A percentile compares a stretch with the other conserved stretches of the same genome.
Conservation (phyloP, 2,113 vertebrate genomes). For the Aegithalos caudatus region DNA sequence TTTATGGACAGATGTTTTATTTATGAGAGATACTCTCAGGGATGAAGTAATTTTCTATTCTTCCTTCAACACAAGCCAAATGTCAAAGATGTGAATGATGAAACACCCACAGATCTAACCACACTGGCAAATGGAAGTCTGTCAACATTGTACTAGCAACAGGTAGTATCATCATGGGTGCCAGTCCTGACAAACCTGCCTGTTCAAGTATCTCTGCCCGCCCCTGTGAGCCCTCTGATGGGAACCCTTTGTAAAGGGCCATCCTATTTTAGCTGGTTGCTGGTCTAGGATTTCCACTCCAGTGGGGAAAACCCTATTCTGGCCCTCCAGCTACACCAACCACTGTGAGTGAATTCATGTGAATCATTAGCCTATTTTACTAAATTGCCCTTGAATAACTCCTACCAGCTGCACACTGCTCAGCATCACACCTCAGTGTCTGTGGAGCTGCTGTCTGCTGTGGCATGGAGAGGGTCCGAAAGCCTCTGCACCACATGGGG, state of each 20-base stretch:
- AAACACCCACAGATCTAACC: neutral
- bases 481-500: neutral
- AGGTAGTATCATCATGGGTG: neutral
- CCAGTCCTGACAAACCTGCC: neutral
- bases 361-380: neutral
- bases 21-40: neutral
- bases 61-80: neutral
- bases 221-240: accelerated
- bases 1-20: neutral
- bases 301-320: neutral
- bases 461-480: neutral
- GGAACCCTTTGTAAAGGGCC: neutral
- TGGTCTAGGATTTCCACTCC: neutral
- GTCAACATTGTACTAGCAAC: neutral
- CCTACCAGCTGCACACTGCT: neutral
- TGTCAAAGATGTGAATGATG: neutral
- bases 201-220: neutral
- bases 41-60: neutral
- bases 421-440: neutral
- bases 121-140: neutral
- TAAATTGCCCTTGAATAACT: slow-evolving; percentile 21
- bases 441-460: neutral
- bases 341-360: neutral
- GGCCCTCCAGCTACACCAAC: neutral
- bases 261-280: neutral